These are phyloP conservation scores for Parnassius orleans DNA, from an alignment of 2,888 invertebrate species.

Conservation along the genomic window DNA sequence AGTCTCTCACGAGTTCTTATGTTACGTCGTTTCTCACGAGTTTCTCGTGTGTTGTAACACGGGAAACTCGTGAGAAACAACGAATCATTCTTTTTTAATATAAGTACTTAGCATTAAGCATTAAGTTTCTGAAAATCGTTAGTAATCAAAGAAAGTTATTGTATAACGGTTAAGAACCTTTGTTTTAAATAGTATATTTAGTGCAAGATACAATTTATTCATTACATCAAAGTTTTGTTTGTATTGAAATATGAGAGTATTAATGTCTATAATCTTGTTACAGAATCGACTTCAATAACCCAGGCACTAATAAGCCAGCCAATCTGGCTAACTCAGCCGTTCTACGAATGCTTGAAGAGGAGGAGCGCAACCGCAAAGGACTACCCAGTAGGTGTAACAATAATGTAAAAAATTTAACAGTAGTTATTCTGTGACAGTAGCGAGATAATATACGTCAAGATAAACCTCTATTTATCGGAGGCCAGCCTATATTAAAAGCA, in stretches of 20 bases:
- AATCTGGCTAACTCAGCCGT: conserved; percentile 93
- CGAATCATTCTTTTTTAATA: conserved; percentile 15
- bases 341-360: conserved; percentile 91
- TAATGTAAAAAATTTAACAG: neutral
- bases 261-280: conserved; percentile 44
- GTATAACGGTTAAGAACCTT: too few relatives aligned
- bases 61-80: too few relatives aligned
- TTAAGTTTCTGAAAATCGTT: neutral
- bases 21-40: conserved; percentile 49
- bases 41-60: conserved; percentile 34
- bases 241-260: too few relatives aligned
- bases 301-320: conserved; percentile 85
- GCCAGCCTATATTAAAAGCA: neutral
- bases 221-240: too few relatives aligned
- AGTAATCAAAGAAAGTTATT: neutral
- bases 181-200: too few relatives aligned
- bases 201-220: too few relatives aligned
- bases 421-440: too few relatives aligned
- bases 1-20: conserved; percentile 37
- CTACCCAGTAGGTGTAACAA: conserved; percentile 79
- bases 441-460: neutral
- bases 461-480: neutral
- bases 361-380: conserved; percentile 86
- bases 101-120: too few relatives aligned
- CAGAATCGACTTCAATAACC: conserved; percentile 90